Conservation (phyloP, 1,140 invertebrate genomes). For the Drosophila grimshawi region DNA sequence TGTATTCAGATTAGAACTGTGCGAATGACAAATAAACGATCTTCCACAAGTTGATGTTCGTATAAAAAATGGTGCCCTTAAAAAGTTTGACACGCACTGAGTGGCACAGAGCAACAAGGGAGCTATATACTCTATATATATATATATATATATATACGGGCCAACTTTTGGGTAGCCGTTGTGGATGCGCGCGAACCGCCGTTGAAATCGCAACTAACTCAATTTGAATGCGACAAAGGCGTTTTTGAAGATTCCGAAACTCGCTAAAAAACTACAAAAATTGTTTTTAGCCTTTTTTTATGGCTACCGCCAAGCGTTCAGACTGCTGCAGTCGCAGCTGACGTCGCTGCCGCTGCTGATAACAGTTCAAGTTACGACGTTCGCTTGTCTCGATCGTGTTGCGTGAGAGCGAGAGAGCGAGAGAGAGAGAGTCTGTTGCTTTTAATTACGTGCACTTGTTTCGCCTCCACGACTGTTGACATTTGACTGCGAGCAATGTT, state of each 20-base stretch:
- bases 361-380: conserved; percentile 59
- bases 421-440: conserved; percentile 36
- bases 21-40: background rate
- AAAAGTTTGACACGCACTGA: conserved; percentile 48
- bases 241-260: conserved; percentile 76
- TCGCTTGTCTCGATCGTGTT: conserved; percentile 12
- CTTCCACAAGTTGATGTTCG: background rate
- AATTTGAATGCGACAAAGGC: conserved; percentile 57
- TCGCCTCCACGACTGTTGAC: conserved; percentile 50
- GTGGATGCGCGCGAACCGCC: conserved; percentile 53
- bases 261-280: conserved; percentile 55
- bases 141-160: background rate
- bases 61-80: background rate
- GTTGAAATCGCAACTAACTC: conserved; percentile 71
- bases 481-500: conserved; percentile 59
- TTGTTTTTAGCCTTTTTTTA: conserved; percentile 66
- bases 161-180: conserved; percentile 19
- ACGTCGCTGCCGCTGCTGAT: conserved; percentile 47
- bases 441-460: conserved; percentile 72
- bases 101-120: conserved; percentile 2
- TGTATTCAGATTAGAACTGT: conserved; percentile 14
- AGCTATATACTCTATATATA: background rate
- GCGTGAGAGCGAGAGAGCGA: conserved; percentile 12
- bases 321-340: conserved; percentile 26
- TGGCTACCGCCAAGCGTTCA: conserved; percentile 31